Evolutionary conservation across 2,797 vertebrate genomes (phyloP).

Genomic region (Phoeniculus purpureus): DNA sequence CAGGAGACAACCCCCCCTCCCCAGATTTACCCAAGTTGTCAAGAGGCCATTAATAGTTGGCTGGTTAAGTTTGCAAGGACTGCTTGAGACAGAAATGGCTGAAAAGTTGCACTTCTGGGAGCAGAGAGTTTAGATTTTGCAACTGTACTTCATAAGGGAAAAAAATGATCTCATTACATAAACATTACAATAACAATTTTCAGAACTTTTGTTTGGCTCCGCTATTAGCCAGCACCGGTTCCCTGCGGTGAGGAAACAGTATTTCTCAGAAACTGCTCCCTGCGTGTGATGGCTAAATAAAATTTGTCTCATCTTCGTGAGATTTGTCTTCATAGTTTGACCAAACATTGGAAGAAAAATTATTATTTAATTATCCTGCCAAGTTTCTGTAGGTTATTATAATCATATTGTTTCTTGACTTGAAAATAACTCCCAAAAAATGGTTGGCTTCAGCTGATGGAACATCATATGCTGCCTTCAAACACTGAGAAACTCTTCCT

Average conservation of each 20-base stretch:
- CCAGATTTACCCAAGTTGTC: background rate
- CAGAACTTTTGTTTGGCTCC: constrained; percentile 77
- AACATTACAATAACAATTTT: constrained; percentile 78
- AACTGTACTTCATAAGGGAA: constrained; percentile 79
- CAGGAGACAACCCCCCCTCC: background rate
- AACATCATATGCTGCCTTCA: background rate
- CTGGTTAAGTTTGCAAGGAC: constrained; percentile 21
- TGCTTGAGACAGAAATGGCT: constrained; percentile 56
- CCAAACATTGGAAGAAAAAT: background rate
- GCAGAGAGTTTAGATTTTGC: constrained; percentile 63
- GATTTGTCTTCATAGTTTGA: background rate
- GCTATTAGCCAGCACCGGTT: constrained; percentile 56
- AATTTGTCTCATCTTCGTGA: constrained; percentile 45
- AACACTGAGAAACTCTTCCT: background rate
- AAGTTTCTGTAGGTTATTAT: constrained; percentile 6
- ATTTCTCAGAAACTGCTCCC: constrained; percentile 72
- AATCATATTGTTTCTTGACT: constrained; percentile 19
- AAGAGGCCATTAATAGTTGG: constrained; percentile 13
- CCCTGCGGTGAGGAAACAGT: constrained; percentile 70
- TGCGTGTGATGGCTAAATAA: constrained; percentile 39
- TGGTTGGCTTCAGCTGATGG: background rate
- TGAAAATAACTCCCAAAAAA: background rate
- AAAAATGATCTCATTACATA: constrained; percentile 78
- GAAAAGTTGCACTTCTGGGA: constrained; percentile 61
- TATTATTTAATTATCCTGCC: background rate